phyloP scores from a whole-genome alignment of 2,113 vertebrate species.

The Psilopogon haemacephalus region DNA sequence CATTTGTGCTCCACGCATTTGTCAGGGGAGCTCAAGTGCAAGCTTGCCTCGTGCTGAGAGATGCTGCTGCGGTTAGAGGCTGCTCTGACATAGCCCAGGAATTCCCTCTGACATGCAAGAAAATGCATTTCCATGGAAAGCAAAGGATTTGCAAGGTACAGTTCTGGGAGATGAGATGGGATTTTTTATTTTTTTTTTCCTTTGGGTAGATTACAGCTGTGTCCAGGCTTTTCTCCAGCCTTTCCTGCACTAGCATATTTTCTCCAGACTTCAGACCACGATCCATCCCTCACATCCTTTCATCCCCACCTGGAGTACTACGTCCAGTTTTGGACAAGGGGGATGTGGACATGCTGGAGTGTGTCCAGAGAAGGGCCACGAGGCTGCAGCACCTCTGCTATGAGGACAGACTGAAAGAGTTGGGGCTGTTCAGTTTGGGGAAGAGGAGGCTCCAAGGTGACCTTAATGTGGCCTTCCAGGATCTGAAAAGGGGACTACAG shows the following conservation, averaged over 20 bases:
- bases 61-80: fast-evolving
- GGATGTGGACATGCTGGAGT: too few species aligned
- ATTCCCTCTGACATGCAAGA: not conserved
- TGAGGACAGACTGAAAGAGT: too few species aligned
- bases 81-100: fast-evolving
- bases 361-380: too few species aligned
- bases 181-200: not conserved
- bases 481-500: too few species aligned
- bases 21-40: not conserved
- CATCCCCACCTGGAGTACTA: too few species aligned
- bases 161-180: too few species aligned
- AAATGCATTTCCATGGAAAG: not conserved
- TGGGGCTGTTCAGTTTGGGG: too few species aligned
- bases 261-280: not conserved
- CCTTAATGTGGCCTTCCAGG: too few species aligned
- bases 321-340: too few species aligned
- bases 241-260: not conserved
- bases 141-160: not conserved
- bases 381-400: too few species aligned
- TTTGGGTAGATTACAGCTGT: fast-evolving
- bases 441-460: too few species aligned
- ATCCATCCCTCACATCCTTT: too few species aligned
- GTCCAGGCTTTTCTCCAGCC: not conserved
- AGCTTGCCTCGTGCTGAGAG: not conserved
- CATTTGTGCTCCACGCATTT: not conserved